Evolutionary conservation across 2,113 vertebrate species (phyloP).

Genomic region (Bubo blakistoni): DNA sequence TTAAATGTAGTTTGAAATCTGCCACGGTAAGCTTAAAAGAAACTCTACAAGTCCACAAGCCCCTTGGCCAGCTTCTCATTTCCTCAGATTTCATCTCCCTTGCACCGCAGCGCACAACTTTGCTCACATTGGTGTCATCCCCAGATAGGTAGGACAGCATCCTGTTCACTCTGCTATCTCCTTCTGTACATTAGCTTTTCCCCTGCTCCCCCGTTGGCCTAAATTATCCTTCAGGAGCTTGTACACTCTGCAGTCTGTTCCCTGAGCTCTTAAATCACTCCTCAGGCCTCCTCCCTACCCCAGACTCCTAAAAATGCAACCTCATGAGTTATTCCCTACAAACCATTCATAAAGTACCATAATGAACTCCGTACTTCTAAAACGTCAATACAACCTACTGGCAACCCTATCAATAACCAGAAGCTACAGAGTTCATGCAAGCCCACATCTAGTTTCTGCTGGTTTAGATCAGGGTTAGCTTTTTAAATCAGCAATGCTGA

Average conservation of each 20-base stretch:
- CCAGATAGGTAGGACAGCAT: neutral
- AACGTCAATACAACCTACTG: accelerated
- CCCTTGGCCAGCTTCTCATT: neutral
- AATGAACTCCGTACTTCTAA: neutral
- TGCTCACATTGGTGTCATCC: neutral
- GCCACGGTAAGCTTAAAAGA: neutral
- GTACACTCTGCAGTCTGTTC: neutral
- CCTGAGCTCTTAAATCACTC: neutral
- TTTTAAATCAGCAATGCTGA: neutral
- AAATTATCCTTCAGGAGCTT: neutral
- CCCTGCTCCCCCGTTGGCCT: neutral
- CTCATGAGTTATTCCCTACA: neutral
- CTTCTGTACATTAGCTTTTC: neutral
- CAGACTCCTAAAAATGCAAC: neutral
- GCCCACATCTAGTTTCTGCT: neutral
- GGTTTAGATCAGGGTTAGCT: neutral
- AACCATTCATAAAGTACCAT: neutral
- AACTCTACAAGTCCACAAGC: neutral
- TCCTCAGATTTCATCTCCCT: neutral
- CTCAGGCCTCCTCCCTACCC: neutral
- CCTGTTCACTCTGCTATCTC: neutral
- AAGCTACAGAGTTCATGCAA: neutral
- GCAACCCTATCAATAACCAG: neutral
- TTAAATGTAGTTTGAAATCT: neutral
- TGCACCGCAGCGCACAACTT: accelerated